Evolutionary conservation across 2,888 invertebrate genomes (phyloP), one percentile per base, ranked within the genome.

Genomic region (Metellina segmentata): DNA sequence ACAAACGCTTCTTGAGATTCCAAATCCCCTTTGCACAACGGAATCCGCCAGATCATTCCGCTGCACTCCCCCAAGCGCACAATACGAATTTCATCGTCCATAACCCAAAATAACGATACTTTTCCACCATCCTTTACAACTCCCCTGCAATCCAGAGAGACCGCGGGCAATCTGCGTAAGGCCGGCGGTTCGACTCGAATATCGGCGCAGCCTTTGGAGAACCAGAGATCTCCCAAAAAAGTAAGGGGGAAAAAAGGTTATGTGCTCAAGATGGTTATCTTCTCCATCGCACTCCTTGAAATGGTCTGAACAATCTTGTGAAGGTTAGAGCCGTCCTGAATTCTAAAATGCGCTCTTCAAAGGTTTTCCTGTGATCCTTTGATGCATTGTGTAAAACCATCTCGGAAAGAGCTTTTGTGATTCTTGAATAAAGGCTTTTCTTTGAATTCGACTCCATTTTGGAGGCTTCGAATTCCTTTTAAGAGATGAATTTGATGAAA

Each of bases 331-430:
- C 77, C 49, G n/a, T 51, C 77, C n/a, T 51, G 77, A 77, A 77
- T 77, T 49, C 49, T 48, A 77, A 77, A 77, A 77, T 77, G 51
- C 77, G 16, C 48, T n/a, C 77, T 77, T 77, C 49, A 34, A 77
- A 77, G 51, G 77, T n/a, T 49, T 77, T 77, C 51, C 77, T 78
- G 75, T 51, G 86, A 79, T 79, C 71, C 70, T 78, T 77, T 79
- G 86, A 79, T 86, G 78, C 70, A 86, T 86, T 86, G 86, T 86
- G 78, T 79, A 78, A 78, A 86, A 86, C 52, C 86, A 71, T 71
- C 52, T 78, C 51, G 8, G 70, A 79, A 52, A 78, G 86, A 79
- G 52, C 86, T 79, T 86, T 86, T 86, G 86, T 86, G 86, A 86
- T 86, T 70, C 51, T 70, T 52, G 78, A 79, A 86, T 86, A 86